Evolutionary conservation across 2,888 invertebrate species (phyloP).

Genomic region (Epirrhoe alternata): DNA sequence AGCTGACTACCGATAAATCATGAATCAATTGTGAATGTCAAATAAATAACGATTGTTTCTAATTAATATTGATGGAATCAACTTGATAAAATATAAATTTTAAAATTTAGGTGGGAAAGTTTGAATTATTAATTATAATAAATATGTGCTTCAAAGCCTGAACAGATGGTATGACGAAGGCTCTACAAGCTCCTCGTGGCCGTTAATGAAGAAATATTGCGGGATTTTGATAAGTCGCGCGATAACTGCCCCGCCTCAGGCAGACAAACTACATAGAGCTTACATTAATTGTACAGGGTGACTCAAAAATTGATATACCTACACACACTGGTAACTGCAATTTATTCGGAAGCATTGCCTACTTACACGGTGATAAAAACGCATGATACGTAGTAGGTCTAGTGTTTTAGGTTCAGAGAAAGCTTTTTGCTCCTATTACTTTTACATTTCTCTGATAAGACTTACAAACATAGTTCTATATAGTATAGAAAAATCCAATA

Average conservation of each 20-base stretch:
- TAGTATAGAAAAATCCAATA: too few relatives aligned
- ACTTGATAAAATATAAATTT: slow-evolving; percentile 7
- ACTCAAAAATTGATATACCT: neutral
- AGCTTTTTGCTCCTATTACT: too few relatives aligned
- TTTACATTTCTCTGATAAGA: too few relatives aligned
- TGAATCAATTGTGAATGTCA: slow-evolving; percentile 23
- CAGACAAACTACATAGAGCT: slow-evolving; percentile 48
- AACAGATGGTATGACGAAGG: slow-evolving; percentile 62
- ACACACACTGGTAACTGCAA: too few relatives aligned
- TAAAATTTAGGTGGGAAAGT: slow-evolving; percentile 6
- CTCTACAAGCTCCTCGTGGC: slow-evolving; percentile 56
- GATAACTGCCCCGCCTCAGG: slow-evolving; percentile 69
- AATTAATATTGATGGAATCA: slow-evolving; percentile 39
- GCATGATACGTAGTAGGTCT: too few relatives aligned
- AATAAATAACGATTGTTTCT: slow-evolving; percentile 35
- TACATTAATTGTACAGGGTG: slow-evolving; percentile 61
- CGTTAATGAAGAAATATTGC: slow-evolving; percentile 84
- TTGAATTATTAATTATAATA: slow-evolving; percentile 21
- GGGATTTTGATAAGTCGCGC: slow-evolving; percentile 70
- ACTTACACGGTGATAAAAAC: too few relatives aligned
- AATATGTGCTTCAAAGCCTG: slow-evolving; percentile 50
- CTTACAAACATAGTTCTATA: too few relatives aligned
- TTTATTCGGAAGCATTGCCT: neutral
- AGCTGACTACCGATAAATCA: slow-evolving; percentile 26
- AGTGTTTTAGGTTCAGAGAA: too few relatives aligned